These are phyloP conservation scores for Gymnopithys bicolor DNA, from an alignment of 2,797 vertebrate species.

Conservation along the genomic window DNA sequence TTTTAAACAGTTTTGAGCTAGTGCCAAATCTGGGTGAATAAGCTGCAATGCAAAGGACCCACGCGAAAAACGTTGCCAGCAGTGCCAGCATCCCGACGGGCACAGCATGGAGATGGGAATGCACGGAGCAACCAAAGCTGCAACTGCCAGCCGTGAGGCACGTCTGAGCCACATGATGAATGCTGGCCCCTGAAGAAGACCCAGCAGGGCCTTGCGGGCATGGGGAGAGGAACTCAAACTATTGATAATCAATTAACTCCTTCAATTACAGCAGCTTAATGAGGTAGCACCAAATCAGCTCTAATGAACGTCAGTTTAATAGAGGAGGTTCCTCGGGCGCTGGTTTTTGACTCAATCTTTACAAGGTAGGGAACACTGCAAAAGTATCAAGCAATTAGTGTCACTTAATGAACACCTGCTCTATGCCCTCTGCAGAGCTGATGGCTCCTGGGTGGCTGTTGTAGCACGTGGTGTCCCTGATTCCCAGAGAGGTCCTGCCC, in stretches of 20 bases:
- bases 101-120: fast-evolving
- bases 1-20: neutral
- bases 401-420: neutral
- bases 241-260: conserved; percentile 71
- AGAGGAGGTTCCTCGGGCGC: conserved; percentile 31
- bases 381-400: conserved; percentile 35
- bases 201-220: neutral
- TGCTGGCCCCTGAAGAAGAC: neutral
- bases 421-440: neutral
- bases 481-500: neutral
- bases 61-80: neutral
- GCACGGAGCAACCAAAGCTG: fast-evolving
- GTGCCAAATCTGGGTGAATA: neutral
- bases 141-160: neutral
- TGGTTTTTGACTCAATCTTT: conserved; percentile 25
- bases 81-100: fast-evolving
- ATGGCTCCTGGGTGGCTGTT: fast-evolving
- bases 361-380: conserved; percentile 7
- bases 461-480: fast-evolving
- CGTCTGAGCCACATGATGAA: neutral
- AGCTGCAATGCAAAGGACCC: neutral
- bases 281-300: conserved; percentile 46
- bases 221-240: neutral
- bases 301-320: conserved; percentile 54
- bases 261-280: conserved; percentile 64